Percentiles rank a stretch among this genome's conserved stretches.
Conservation (phyloP, 2,888 invertebrate species). For the Andrena dorsata region DNA sequence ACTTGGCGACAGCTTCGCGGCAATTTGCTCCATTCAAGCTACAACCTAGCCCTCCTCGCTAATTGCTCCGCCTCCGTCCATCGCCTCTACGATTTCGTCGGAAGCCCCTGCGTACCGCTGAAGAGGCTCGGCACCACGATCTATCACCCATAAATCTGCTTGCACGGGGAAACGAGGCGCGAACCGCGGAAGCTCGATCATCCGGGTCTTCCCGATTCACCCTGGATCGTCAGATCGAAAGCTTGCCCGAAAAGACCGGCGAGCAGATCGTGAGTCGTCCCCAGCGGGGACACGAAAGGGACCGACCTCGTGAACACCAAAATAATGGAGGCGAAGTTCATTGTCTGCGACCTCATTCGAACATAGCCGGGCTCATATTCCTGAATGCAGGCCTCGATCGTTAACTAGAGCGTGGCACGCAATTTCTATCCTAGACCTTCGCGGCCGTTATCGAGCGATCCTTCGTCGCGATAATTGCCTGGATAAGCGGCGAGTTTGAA, state of each 20-base stretch:
- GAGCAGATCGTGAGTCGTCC: neutral
- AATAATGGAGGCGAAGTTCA: conserved; percentile 68
- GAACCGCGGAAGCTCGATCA: neutral
- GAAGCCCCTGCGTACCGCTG: neutral
- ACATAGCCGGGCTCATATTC: conserved; percentile 11
- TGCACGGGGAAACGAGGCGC: neutral
- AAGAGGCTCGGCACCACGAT: neutral
- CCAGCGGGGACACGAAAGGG: neutral
- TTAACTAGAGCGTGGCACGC: conserved; percentile 68
- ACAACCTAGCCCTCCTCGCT: neutral
- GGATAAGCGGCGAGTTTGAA: conserved; percentile 34
- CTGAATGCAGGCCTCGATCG: conserved; percentile 57
- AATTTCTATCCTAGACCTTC: conserved; percentile 75
- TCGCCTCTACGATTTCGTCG: neutral
- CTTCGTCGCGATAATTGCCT: conserved; percentile 47
- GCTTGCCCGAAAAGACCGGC: neutral
- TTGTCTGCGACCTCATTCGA: conserved; percentile 69
- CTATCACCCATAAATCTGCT: neutral
- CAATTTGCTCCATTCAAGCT: neutral
- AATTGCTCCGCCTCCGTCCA: conserved; percentile 4
- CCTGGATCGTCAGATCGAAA: neutral
- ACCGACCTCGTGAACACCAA: conserved; percentile 15
- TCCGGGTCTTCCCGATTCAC: neutral
- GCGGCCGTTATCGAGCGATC: conserved; percentile 58
- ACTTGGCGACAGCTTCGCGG: neutral